Conservation (phyloP, 1,140 invertebrate species). For the Vollenhovia emeryi region DNA sequence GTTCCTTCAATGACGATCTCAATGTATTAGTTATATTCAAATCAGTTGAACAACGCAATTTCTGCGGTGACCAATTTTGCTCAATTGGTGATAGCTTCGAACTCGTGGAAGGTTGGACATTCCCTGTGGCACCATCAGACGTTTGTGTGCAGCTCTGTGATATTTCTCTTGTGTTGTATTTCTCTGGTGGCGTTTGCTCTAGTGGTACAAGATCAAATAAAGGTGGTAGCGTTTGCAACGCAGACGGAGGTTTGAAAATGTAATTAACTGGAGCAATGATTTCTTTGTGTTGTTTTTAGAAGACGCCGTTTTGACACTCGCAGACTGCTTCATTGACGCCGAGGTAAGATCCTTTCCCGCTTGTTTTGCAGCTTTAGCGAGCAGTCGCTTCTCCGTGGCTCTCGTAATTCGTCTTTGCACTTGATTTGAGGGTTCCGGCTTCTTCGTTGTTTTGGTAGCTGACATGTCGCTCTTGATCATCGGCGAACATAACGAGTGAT, state of each 20-base stretch:
- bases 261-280: constrained; percentile 74
- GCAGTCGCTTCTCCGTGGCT: constrained; percentile 78
- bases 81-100: not conserved
- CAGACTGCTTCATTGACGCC: not conserved
- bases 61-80: not conserved
- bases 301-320: not conserved
- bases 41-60: too few relatives aligned
- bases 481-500: constrained; percentile 80
- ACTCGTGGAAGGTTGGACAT: not conserved
- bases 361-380: constrained; percentile 59
- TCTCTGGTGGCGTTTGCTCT: constrained; percentile 44
- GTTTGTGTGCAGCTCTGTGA: not conserved
- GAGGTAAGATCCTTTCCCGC: constrained; percentile 32
- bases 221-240: constrained; percentile 55
- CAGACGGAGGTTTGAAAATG: constrained; percentile 72
- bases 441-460: constrained; percentile 25
- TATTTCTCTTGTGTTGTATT: not conserved
- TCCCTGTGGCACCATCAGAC: not conserved
- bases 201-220: constrained; percentile 68
- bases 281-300: constrained; percentile 8
- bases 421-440: not conserved
- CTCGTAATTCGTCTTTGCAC: constrained; percentile 74
- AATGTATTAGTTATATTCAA: too few relatives aligned
- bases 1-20: too few relatives aligned
- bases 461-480: not conserved